A percentile compares a stretch with the other conserved stretches of the same genome.
These are phyloP conservation scores for Scaptodrosophila lebanonensis DNA, from an alignment of 1,140 invertebrate genomes.

Conservation along the genomic window DNA sequence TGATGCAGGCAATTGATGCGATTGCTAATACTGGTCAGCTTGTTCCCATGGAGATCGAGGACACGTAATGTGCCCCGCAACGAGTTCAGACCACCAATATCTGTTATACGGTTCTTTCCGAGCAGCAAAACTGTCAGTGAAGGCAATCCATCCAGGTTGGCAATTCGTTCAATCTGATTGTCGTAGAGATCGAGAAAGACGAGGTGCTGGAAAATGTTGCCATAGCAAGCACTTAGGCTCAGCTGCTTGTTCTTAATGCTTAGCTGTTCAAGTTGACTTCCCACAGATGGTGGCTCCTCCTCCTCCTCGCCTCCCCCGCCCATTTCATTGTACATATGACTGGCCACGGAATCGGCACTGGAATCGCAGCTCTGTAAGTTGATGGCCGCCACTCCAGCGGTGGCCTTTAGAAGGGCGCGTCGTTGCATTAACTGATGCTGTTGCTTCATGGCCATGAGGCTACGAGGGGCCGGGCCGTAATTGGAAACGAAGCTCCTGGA, in stretches of 20 bases:
- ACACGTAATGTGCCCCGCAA: constrained; percentile 78
- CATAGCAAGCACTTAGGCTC: constrained; percentile 56
- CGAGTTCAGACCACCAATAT: constrained; percentile 70
- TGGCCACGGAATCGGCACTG: constrained; percentile 13
- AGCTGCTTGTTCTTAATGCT: constrained; percentile 72
- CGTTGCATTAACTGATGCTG: constrained; percentile 56
- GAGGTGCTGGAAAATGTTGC: constrained; percentile 83
- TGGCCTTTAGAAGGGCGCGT: constrained; percentile 42
- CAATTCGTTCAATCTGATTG: constrained; percentile 93
- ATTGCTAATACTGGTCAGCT: constrained; percentile 81
- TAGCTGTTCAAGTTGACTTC: constrained; percentile 41
- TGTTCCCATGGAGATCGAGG: constrained; percentile 94
- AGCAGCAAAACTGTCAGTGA: constrained; percentile 90
- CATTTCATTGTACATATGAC: constrained; percentile 30
- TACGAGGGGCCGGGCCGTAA: constrained; percentile 16
- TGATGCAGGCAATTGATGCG: constrained; percentile 81
- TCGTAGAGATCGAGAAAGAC: constrained; percentile 96
- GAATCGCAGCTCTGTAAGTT: constrained; percentile 54
- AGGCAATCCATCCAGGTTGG: constrained; percentile 84
- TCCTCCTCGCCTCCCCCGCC: constrained; percentile 46
- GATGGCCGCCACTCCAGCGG: constrained; percentile 14
- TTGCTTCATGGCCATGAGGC: constrained; percentile 62
- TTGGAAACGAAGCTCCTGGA: constrained; percentile 72
- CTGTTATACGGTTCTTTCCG: constrained; percentile 89
- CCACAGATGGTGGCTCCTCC: constrained; percentile 24